Evolutionary conservation across 2,113 vertebrate genomes (phyloP), one percentile per base, ranked within the genome.

Genomic region (Picathartes gymnocephalus): DNA sequence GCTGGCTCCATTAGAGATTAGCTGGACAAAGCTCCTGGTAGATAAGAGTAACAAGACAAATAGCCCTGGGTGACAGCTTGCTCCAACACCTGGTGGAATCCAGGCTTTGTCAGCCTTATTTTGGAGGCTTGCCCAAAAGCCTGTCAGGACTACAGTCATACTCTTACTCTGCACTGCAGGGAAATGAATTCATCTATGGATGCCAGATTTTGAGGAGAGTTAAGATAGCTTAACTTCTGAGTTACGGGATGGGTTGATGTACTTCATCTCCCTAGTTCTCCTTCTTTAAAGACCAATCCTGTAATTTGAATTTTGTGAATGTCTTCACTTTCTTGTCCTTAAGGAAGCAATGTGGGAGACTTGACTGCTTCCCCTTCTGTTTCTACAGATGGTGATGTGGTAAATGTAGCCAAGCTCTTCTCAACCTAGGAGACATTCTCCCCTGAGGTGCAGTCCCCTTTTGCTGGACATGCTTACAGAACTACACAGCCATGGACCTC

Each of bases 391-490:
- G 97, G 82, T 92, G 86, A 94, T 93, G 81, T 93, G 37, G n/a
- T 78, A 92, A 82, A 72, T 80, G 78, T 86, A 85, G 39, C 80
- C 45, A 66, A 93, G 57, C 81, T 96, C 77, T 77, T 96, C 90
- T 76, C 44, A 84, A 56, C 83, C 78, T 96, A 86, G 81, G 91
- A 94, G 95, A 93, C 86, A 23, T 77, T 96, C 84, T 97, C 66
- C 71, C 69, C 93, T 50, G 23, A 93, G 96, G 93, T 90, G 91
- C 96, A 88, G 62, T 86, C 69, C 44, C 51, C 30, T 89, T 87
- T 87, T 86, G 71, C 98, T 89, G 98, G 98, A 98, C 97, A 99
- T 99, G 99, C 97, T 97, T 96, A 96, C 95, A 86, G 97, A 95
- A 72, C 94, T 22, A 44, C 83, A 94, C 88, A 94, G 97, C 95